Conservation (phyloP, 2,888 invertebrate genomes). For the Cataglyphis rosenhaueri region DNA sequence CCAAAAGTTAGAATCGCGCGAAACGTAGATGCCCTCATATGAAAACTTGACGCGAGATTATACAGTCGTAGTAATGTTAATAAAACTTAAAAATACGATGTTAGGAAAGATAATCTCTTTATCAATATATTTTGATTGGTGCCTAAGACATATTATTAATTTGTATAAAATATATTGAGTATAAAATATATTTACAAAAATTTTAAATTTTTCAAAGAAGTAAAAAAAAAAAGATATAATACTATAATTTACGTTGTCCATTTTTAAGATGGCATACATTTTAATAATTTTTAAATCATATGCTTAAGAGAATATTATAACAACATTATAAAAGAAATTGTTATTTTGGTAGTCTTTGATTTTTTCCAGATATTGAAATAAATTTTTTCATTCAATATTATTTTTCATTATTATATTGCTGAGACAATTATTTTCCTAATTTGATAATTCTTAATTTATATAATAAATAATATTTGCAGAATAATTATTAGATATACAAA, state of each 20-base stretch:
- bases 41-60: conserved; percentile 35
- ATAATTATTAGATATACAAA: background rate
- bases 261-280: background rate
- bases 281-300: background rate
- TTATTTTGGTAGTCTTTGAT: background rate
- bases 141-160: background rate
- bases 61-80: conserved; percentile 9
- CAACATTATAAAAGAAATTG: background rate
- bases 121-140: background rate
- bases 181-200: background rate
- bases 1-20: conserved; percentile 40
- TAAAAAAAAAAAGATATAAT: background rate
- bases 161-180: no score
- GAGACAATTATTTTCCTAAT: background rate
- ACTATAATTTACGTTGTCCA: background rate
- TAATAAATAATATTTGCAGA: background rate
- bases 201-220: background rate
- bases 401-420: background rate
- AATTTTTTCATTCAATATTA: background rate
- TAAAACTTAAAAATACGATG: conserved; percentile 34
- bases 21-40: conserved; percentile 23
- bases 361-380: background rate
- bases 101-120: background rate
- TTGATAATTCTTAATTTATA: background rate
- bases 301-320: background rate